These are phyloP conservation scores for Idaea dimidiata DNA, from an alignment of 2,888 invertebrate species.

Conservation along the genomic window DNA sequence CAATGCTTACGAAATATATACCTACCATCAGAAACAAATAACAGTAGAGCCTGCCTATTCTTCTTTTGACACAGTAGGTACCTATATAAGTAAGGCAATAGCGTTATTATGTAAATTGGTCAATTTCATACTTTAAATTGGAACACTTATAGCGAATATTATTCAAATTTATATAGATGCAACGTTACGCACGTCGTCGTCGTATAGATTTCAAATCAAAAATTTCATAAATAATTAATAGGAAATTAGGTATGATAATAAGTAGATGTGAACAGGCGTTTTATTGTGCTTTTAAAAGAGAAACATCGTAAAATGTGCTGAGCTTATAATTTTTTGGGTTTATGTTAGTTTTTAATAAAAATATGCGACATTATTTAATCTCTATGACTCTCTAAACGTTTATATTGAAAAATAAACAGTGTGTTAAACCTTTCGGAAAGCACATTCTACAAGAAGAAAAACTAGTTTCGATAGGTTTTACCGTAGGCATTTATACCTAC, in stretches of 20 bases:
- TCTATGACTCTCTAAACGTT: not conserved
- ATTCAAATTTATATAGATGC: not conserved
- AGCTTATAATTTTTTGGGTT: not conserved
- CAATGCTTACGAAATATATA: not conserved
- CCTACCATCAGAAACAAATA: not conserved
- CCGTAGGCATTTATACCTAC: too few relatives aligned
- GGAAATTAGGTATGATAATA: not conserved
- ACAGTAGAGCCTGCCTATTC: not conserved
- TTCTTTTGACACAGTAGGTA: not conserved
- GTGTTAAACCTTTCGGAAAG: not conserved
- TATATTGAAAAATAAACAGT: not conserved
- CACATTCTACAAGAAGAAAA: not conserved
- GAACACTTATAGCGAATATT: conserved; percentile 6
- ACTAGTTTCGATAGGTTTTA: not conserved
- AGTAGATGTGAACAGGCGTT: not conserved
- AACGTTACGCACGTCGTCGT: not conserved
- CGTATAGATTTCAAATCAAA: not conserved
- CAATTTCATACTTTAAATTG: conserved; percentile 19
- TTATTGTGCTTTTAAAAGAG: not conserved
- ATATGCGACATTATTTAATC: not conserved
- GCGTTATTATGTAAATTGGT: conserved; percentile 15
- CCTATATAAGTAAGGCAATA: not conserved
- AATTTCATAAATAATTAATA: not conserved
- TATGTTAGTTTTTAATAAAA: not conserved
- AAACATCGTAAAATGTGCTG: not conserved